phyloP scores from a whole-genome alignment of 92 coral and sea anemone genomes.

The Phenganax stokvisi region DNA sequence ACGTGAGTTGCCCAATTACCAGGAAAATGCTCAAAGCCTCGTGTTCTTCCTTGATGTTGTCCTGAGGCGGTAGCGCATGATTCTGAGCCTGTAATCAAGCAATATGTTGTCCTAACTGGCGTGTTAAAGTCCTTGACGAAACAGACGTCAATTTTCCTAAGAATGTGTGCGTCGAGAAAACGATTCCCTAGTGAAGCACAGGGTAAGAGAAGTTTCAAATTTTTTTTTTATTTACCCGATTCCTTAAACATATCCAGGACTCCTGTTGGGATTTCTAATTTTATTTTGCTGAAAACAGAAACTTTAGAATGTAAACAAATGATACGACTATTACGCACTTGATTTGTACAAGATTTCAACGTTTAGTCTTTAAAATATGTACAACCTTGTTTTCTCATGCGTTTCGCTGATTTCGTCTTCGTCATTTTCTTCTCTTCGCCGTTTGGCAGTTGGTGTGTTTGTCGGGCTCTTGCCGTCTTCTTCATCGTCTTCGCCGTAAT shows the following conservation, averaged over 20 bases:
- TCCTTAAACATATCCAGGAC: constrained; percentile 31
- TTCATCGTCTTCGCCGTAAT: constrained; percentile 9
- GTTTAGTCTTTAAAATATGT: neutral
- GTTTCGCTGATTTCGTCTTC: neutral
- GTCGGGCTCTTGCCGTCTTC: constrained; percentile 1
- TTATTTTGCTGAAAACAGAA: constrained; percentile 4
- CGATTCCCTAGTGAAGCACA: too few relatives aligned
- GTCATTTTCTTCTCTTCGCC: constrained; percentile 6
- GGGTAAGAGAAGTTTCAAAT: neutral
- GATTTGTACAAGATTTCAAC: neutral
- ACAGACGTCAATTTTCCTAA: too few relatives aligned
- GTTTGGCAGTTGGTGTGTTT: neutral
- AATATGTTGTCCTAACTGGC: too few relatives aligned
- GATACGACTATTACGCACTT: too few relatives aligned
- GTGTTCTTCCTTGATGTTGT: constrained; percentile 64
- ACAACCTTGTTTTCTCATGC: neutral
- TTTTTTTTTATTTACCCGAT: neutral
- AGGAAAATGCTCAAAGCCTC: constrained; percentile 83
- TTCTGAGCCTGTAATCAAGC: neutral
- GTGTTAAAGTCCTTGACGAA: too few relatives aligned
- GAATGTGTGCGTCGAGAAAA: too few relatives aligned
- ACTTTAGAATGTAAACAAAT: neutral
- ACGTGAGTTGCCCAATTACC: constrained; percentile 98
- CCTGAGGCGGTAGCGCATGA: neutral
- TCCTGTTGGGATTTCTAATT: constrained; percentile 26